phyloP scores from a whole-genome alignment of 2,113 vertebrate genomes.

The Thamnophis sirtalis region DNA sequence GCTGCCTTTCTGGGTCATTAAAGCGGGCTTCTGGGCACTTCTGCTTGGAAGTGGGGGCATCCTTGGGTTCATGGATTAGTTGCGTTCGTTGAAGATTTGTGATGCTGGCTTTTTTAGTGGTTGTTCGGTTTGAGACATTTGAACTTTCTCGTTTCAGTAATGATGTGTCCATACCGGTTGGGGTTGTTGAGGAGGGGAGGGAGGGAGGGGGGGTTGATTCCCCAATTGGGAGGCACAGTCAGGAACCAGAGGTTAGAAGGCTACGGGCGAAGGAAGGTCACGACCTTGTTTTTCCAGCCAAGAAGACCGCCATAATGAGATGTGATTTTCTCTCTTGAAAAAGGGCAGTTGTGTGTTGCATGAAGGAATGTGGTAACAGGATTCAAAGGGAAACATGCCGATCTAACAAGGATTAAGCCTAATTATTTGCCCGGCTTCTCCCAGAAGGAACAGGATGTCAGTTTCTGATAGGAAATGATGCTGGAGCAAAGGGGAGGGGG shows the following conservation, averaged over 20 bases:
- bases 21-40: not conserved
- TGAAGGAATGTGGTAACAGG: slow-evolving; percentile 58
- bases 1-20: not conserved
- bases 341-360: slow-evolving; percentile 46
- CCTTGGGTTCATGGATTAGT: not conserved
- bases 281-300: slow-evolving; percentile 61
- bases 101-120: not conserved
- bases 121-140: not conserved
- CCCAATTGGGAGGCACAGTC: slow-evolving; percentile 25
- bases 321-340: slow-evolving; percentile 28
- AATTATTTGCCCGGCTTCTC: slow-evolving; percentile 46
- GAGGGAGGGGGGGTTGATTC: slow-evolving; percentile 12
- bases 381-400: slow-evolving; percentile 63
- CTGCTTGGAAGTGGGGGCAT: not conserved
- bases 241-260: slow-evolving; percentile 54
- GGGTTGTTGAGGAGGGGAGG: not conserved
- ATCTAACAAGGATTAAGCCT: slow-evolving; percentile 65
- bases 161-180: not conserved
- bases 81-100: not conserved
- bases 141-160: not conserved
- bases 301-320: slow-evolving; percentile 72
- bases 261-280: slow-evolving; percentile 68
- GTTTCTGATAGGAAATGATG: slow-evolving; percentile 29
- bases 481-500: not conserved
- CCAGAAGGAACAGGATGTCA: slow-evolving; percentile 39